Evolutionary conservation across 1,140 invertebrate species (phyloP), one percentile per base, ranked within the genome.

Genomic region (Anagrus nilaparvatae): DNA sequence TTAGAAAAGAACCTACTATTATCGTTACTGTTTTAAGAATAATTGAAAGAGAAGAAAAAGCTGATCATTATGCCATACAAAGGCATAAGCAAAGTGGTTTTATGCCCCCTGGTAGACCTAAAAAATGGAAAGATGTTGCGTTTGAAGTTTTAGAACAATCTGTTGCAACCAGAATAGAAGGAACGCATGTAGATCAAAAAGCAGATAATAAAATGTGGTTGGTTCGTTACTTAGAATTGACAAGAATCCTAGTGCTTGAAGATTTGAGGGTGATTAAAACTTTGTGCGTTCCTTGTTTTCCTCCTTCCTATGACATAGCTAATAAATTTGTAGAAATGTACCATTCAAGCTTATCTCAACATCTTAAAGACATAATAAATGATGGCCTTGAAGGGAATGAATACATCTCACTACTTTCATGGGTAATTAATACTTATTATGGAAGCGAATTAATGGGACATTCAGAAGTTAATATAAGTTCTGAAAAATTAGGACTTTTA

Each of bases 1-100:
- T 97, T 0, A 72, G 92, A 8, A 90, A 93, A 59, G 90, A 97
- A 61, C 95, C 95, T 0, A 92, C 89, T 2, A 79, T 95, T 5
- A 91, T 99, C 55, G 96, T 98, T 0, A 97, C 94, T 1, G 93
- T 90, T 0, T 62, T 99, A 4, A 73, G 96, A 47, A 97, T 99
- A 39, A 92, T 99, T 52, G 94, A 98, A 65, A 71, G 95, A 46
- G 96, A 99, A 70, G 93, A 98, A 58, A 91, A 88, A 63, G 77
- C 84, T 14, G 90, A 94, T 70, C 75, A 79, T 51, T 80, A 83
- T 65, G 83, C 87, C 1, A 50, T 84, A 32, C 67, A 84, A 60
- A 77, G 87, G 56, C 75, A 86, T 49, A 79, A 78, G 55, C 79
- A 84, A 46, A 87, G 78, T 18, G 84, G 87, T 3, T 98, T 97